Base-by-base conservation (phyloP, 2,113 vertebrate species). In the Polypterus bichir region DNA sequence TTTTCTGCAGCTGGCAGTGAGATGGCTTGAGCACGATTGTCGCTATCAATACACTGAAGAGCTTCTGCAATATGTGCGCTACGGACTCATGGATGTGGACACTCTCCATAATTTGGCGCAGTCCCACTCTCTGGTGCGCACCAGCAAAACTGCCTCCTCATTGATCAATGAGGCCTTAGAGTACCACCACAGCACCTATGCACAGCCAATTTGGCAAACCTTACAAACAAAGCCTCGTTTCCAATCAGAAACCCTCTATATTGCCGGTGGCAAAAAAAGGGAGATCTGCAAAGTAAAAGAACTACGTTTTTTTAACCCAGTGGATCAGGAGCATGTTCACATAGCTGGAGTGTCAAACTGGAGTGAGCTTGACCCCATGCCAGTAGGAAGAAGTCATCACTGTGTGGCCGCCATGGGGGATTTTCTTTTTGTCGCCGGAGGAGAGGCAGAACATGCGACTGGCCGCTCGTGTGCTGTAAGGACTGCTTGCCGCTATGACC, bases 331-430 rank as follows among this genome's bases (percentile, higher is more conserved):
- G 54, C 89, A 90, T 0, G 86, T 89, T 3, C 88, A 89, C 0
- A 89, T 94, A 0, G 89, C 89, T 0, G 91, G 90, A 0, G 84
- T 90, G 0, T 91, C 94, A 0, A 93, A 97, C 81, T 98, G 95
- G 94, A 94, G 92, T 0, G 93, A 97, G 74, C 83, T 94, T 68
- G 83, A 87, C 0, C 88, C 92, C 2, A 97, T 98, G 93, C 86
- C 90, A 0, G 77, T 90, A 0, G 95, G 92, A 44, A 88, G 95
- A 65, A 98, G 94, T 75, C 95, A 98, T 72, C 94, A 97, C 61
- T 95, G 93, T 1, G 89, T 94, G n/a, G 91, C 94, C 0, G 89
- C 95, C 58, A 93, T 98, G 92, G 95, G 94, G 11, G 86, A 93
- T 78, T 98, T 98, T 47, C 80, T 98, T 9, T 98, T 97, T 57